These are phyloP conservation scores for Nilaparvata lugens DNA, from an alignment of 1,140 invertebrate genomes.

Conservation along the genomic window DNA sequence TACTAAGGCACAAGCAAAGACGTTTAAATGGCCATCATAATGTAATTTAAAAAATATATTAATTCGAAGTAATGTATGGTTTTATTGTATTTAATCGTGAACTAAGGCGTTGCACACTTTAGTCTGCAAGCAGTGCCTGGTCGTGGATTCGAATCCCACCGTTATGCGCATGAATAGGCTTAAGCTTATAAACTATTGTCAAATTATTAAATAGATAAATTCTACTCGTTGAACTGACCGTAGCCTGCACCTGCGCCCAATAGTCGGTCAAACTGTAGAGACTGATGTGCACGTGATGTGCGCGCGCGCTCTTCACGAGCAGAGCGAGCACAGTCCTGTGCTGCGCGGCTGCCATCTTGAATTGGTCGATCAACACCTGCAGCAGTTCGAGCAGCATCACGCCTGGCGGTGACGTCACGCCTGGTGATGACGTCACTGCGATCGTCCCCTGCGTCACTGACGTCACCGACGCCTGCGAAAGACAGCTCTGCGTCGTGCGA, in stretches of 20 bases:
- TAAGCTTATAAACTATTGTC: no score
- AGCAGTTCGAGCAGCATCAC: constrained; percentile 44
- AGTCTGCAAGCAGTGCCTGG: no score
- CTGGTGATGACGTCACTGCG: no score
- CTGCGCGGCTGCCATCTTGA: constrained; percentile 57
- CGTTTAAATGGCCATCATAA: no score
- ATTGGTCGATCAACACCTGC: constrained; percentile 62
- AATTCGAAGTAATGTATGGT: no score
- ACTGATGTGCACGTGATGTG: constrained; percentile 43
- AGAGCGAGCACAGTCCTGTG: constrained; percentile 50
- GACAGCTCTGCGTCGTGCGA: constrained; percentile 46
- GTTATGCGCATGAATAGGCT: no score
- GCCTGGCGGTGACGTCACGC: constrained; percentile 5
- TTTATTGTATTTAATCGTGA: no score
- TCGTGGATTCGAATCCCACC: no score
- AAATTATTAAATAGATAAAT: constrained; percentile 14
- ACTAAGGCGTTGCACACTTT: not conserved
- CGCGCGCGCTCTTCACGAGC: constrained; percentile 46
- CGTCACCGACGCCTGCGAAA: constrained; percentile 10
- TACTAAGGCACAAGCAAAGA: no score
- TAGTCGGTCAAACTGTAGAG: constrained; percentile 74
- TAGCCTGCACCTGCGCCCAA: constrained; percentile 80
- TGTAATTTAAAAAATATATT: no score
- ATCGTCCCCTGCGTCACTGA: no score
- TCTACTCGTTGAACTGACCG: constrained; percentile 46